A percentile compares a stretch with the other conserved stretches of the same genome.
Evolutionary conservation across 2,113 vertebrate genomes (phyloP).

Genomic region (Zootoca vivipara): DNA sequence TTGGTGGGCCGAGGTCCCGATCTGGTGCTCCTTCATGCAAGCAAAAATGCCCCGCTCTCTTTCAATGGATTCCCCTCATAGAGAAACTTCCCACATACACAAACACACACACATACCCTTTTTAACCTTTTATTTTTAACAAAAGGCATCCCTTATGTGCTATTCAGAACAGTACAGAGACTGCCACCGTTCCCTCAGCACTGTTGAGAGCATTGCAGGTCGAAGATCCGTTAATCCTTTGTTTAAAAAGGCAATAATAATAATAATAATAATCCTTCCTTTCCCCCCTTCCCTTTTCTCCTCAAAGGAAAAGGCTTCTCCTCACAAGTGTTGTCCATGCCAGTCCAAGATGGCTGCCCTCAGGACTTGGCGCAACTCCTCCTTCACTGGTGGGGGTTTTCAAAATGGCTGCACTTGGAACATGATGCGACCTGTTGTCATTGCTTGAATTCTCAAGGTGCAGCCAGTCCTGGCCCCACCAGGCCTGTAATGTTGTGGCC

Average conservation of each 20-base stretch:
- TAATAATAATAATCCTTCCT: no score
- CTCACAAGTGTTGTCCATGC: rapidly evolving
- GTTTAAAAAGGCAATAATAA: neutral
- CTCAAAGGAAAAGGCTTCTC: neutral
- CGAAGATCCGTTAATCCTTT: neutral
- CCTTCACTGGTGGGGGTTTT: neutral
- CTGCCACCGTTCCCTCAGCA: neutral
- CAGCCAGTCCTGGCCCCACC: no score
- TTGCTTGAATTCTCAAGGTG: no score
- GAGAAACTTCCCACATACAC: constrained; percentile 49
- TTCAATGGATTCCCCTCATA: constrained; percentile 41
- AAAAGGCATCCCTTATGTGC: constrained; percentile 34
- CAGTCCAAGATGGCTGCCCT: rapidly evolving
- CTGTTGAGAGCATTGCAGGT: no score
- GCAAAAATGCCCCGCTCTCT: constrained; percentile 51
- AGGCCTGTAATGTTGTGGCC: no score
- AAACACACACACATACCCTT: neutral
- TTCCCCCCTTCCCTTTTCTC: neutral
- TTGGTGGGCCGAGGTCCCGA: constrained; percentile 29
- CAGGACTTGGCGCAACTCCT: no score
- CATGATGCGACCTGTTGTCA: neutral
- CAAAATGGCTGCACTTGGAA: neutral
- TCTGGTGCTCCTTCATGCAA: constrained; percentile 59
- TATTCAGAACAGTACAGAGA: neutral
- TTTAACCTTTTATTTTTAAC: constrained; percentile 27